Conservation (phyloP, 2,888 invertebrate species). For the Metacarcinus magister region DNA sequence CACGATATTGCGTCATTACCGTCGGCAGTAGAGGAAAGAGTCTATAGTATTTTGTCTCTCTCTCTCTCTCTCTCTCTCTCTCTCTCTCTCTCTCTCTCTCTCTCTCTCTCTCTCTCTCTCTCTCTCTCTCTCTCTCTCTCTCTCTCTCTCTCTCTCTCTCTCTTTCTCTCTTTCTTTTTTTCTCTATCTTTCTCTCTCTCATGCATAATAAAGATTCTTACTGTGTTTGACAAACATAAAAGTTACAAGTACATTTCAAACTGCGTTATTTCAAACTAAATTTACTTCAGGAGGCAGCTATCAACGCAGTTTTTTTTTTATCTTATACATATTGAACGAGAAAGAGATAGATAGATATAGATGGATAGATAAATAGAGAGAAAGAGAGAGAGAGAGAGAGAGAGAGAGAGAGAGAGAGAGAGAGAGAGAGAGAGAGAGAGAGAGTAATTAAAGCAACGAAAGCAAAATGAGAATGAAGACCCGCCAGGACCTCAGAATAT, state of each 20-base stretch:
- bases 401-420: slow-evolving; percentile 22
- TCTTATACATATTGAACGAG: background rate
- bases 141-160: slow-evolving; percentile 2
- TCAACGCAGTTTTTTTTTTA: too few relatives aligned
- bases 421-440: slow-evolving; percentile 26
- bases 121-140: background rate
- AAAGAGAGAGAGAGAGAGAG: slow-evolving; percentile 4
- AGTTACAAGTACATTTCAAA: background rate
- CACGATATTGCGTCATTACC: background rate
- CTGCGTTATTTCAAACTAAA: background rate
- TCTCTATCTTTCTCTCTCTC: background rate
- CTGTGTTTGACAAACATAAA: background rate
- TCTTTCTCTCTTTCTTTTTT: background rate
- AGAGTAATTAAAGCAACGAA: background rate
- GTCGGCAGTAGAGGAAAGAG: background rate
- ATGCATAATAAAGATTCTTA: background rate
- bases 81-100: slow-evolving; percentile 6
- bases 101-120: background rate
- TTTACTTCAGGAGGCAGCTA: background rate
- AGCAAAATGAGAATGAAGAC: background rate
- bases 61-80: slow-evolving; percentile 11
- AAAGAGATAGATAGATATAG: background rate
- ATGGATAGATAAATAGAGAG: background rate
- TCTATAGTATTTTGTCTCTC: background rate
- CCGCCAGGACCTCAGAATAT: background rate